Conservation (phyloP, 2,113 vertebrate species). For the Eira barbara region DNA sequence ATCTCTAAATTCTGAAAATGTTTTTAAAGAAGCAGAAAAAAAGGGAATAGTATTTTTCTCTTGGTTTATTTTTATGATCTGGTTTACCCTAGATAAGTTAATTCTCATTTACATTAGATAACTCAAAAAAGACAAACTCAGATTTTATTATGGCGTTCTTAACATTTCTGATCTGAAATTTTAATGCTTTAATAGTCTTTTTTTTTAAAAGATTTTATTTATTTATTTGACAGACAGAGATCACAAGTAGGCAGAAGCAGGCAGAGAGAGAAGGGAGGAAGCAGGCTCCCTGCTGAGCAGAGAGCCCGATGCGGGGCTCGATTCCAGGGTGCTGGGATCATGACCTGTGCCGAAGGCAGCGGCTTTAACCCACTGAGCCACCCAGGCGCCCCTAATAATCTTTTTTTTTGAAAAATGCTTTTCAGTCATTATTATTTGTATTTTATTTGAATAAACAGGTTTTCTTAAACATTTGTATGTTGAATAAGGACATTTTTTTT, state of each 20-base stretch:
- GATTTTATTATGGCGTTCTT: background rate
- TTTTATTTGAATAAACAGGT: slow-evolving; percentile 30
- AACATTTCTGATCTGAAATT: slow-evolving; percentile 26
- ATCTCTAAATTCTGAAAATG: background rate
- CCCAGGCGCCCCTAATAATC: background rate
- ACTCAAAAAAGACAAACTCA: background rate
- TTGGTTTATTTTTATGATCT: background rate
- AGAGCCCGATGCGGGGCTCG: too few species aligned
- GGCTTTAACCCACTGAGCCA: too few species aligned
- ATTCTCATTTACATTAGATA: slow-evolving; percentile 15
- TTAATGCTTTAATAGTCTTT: background rate
- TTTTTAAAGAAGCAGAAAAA: background rate
- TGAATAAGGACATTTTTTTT: background rate
- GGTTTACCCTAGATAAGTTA: slow-evolving; percentile 5
- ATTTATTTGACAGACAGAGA: too few species aligned
- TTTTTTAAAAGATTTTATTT: background rate
- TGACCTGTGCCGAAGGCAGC: too few species aligned
- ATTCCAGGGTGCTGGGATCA: too few species aligned
- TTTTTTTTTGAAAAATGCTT: background rate
- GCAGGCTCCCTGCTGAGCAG: too few species aligned
- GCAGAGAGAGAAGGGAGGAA: too few species aligned
- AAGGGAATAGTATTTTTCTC: background rate
- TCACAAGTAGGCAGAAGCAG: too few species aligned
- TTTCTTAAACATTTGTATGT: background rate
- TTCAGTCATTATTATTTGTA: background rate